Conservation (phyloP, 2,113 vertebrate genomes). For the Pluvianellus socialis region DNA sequence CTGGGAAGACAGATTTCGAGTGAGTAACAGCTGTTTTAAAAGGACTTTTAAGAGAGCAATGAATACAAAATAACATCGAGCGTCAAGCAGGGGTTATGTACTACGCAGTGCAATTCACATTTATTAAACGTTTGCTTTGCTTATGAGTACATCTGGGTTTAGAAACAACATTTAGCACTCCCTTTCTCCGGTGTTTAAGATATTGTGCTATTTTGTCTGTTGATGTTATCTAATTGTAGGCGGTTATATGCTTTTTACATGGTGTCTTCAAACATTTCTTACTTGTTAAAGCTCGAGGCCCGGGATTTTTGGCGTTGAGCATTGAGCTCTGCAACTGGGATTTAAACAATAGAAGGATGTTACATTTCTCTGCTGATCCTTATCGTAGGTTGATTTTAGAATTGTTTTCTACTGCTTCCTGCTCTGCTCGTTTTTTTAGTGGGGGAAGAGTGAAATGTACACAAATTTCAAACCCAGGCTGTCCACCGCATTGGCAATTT, state of each 20-base stretch:
- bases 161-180: not conserved
- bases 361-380: constrained; percentile 35
- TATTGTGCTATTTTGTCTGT: not conserved
- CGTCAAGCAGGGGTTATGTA: not conserved
- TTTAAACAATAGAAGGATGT: constrained; percentile 49
- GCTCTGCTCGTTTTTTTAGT: not conserved
- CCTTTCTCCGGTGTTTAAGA: not conserved
- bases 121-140: not conserved
- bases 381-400: constrained; percentile 4
- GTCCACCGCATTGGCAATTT: not conserved
- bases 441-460: not conserved
- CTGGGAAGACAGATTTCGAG: constrained; percentile 90
- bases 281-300: not conserved
- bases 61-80: not conserved
- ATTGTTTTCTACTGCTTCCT: constrained; percentile 45
- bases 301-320: not conserved
- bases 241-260: not conserved
- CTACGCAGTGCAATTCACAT: not conserved
- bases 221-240: not conserved
- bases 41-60: not conserved
- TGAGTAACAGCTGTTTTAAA: constrained; percentile 68
- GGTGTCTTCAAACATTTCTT: not conserved
- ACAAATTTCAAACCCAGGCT: not conserved
- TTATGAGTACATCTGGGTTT: not conserved
- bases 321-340: not conserved